Base-by-base conservation (phyloP, 2,888 invertebrate genomes). In the Drosophila kokeensis region DNA sequence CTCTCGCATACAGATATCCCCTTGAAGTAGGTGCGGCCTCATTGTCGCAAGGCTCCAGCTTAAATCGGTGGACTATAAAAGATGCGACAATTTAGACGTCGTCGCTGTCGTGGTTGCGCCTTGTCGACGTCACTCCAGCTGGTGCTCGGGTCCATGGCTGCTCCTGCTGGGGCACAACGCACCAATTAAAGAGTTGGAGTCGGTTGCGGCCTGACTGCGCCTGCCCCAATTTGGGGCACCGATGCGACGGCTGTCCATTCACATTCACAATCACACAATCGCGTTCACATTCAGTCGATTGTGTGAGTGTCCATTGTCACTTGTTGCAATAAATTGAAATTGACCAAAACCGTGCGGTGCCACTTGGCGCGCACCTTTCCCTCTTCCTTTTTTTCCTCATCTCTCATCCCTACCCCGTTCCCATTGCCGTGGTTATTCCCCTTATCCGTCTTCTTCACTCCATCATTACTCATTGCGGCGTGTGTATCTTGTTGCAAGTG, bases 291-390 rank as follows among this genome's bases (percentile, higher is more conserved):
- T 60, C 36, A 65, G 50, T 58, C 69, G 79, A 70, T 76, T 79
- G 73, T 73, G 79, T 77, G 68, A 80, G 62, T 79, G 74, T 74
- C 76, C 78, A 83, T 82, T 83, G 88, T 87, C 86, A 85, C 88
- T 82, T 79, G 88, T 82, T 79, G 86, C 83, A 82, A 88, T 88
- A 88, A 82, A 88, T 88, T 86, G 87, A 87, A 84, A 83, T 80
- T 83, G 82, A 83, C 85, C 87, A 82, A 83, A 85, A 85, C 82
- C 86, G 86, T 85, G 91, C 90, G 81, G 65, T 53, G 77, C 69
- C 58, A 73, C 45, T 76, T 59, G 30, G 24, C 24, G 3, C 10
- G 50, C 55, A 42, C 53, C 10, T 13, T 58, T n/a, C 4, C 48
- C 48, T 24, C 45, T 27, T 27, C 21, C 18, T 29, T 13, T 11